Evolutionary conservation across 2,797 vertebrate species (phyloP).

Genomic region (Gorsachius magnificus): DNA sequence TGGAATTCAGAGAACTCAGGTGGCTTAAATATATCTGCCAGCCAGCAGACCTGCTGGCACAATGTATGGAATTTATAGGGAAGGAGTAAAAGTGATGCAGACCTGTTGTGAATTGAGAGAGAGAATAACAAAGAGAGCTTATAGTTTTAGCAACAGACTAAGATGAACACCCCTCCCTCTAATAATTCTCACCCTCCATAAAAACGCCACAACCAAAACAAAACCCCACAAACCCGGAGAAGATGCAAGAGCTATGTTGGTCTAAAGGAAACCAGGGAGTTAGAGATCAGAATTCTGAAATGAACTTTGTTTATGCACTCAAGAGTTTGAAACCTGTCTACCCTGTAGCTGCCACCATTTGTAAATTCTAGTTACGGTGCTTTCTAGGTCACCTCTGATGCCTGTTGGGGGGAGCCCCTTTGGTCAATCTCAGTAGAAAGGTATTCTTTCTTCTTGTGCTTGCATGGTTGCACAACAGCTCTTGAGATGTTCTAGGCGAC

Average conservation of each 20-base stretch:
- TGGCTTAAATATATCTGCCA: background rate
- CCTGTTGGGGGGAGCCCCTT: background rate
- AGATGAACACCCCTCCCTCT: background rate
- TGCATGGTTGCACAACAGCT: background rate
- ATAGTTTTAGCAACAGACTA: background rate
- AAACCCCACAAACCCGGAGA: background rate
- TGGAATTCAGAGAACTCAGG: background rate
- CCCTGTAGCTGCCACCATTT: background rate
- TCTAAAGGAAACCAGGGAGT: background rate
- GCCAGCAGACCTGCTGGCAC: background rate
- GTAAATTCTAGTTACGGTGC: background rate
- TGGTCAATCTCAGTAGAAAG: background rate
- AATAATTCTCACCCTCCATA: background rate
- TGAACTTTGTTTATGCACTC: background rate
- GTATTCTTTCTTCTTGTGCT: background rate
- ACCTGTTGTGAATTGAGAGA: background rate
- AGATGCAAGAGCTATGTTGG: background rate
- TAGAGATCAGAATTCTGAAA: background rate
- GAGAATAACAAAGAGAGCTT: background rate
- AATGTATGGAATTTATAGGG: background rate
- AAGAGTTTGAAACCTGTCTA: background rate
- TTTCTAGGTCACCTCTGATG: background rate
- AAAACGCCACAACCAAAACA: accelerated
- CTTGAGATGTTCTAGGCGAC: background rate
- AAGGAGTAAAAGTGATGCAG: background rate